These are phyloP conservation scores for Danionella dracula DNA, from an alignment of 2,797 vertebrate genomes.

Conservation along the genomic window DNA sequence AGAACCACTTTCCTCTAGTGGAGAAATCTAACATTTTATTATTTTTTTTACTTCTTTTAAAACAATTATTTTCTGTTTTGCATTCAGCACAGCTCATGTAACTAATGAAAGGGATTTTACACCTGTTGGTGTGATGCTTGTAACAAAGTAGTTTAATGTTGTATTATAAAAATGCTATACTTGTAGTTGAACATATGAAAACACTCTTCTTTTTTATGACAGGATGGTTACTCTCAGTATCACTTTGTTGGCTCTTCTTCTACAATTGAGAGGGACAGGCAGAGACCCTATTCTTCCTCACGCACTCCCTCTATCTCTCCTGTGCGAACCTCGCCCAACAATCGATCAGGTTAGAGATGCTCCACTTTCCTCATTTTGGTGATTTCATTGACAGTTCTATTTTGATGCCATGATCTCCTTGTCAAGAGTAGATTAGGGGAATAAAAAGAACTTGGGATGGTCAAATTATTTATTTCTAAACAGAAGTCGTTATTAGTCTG, in stretches of 20 bases:
- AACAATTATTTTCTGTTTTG: too few relatives aligned
- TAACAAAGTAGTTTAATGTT: too few relatives aligned
- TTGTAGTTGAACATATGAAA: too few relatives aligned
- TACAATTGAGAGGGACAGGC: slow-evolving; percentile 94
- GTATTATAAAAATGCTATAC: too few relatives aligned
- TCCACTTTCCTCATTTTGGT: neutral
- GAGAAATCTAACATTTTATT: too few relatives aligned
- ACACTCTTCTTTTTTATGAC: slow-evolving; percentile 45
- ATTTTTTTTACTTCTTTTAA: too few relatives aligned
- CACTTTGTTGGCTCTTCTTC: slow-evolving; percentile 97
- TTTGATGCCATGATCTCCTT: neutral
- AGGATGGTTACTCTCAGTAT: slow-evolving; percentile 98
- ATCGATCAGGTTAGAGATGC: slow-evolving; percentile 87
- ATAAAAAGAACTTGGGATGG: neutral
- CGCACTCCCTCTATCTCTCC: slow-evolving; percentile 98
- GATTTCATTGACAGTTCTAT: slow-evolving; percentile 5
- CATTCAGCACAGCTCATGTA: too few relatives aligned
- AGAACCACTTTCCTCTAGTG: too few relatives aligned
- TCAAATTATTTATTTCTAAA: neutral
- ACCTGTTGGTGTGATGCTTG: too few relatives aligned
- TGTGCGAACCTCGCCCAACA: slow-evolving; percentile 93
- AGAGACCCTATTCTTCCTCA: slow-evolving; percentile 96
- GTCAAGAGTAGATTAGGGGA: neutral
- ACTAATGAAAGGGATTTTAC: too few relatives aligned
- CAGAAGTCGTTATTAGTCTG: neutral